Percentiles rank a stretch among this genome's conserved stretches.
phyloP scores from a whole-genome alignment of 2,797 vertebrate species.

The Diglossa cyanea region DNA sequence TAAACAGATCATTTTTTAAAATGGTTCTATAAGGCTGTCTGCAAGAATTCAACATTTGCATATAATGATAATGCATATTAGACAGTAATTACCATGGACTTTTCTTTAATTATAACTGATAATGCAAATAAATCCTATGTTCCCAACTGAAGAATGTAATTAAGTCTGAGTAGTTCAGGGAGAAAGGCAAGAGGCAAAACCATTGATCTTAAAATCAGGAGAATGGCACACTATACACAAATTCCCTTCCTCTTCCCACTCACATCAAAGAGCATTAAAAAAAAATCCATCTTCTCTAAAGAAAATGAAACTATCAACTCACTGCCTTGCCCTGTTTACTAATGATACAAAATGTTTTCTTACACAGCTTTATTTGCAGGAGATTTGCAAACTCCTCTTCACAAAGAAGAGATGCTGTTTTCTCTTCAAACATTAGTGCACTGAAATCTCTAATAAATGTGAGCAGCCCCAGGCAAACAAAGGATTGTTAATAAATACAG shows the following conservation, averaged over 20 bases:
- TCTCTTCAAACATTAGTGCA: background rate
- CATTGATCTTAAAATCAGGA: constrained; percentile 29
- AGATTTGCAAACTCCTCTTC: background rate
- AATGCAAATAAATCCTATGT: constrained; percentile 41
- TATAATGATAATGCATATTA: constrained; percentile 47
- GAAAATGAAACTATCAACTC: background rate
- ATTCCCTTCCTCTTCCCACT: background rate
- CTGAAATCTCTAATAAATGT: background rate
- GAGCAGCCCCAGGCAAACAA: background rate
- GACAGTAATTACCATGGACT: constrained; percentile 44
- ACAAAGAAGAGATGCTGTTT: background rate
- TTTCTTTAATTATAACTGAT: constrained; percentile 64
- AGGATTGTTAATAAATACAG: background rate
- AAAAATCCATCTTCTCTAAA: background rate
- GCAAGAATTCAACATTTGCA: constrained; percentile 3
- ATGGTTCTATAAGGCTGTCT: constrained; percentile 1
- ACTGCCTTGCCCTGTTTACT: background rate
- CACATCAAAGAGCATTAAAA: background rate
- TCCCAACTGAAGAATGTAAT: constrained; percentile 54
- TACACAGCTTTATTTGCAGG: background rate
- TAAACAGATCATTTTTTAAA: constrained; percentile 47
- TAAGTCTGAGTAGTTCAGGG: background rate
- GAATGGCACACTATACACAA: background rate
- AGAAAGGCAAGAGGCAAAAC: background rate
- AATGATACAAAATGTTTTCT: background rate